Percentiles rank a stretch among this genome's conserved stretches.
Evolutionary conservation across 2,797 vertebrate species (phyloP).

Genomic region (Smutsia gigantea): DNA sequence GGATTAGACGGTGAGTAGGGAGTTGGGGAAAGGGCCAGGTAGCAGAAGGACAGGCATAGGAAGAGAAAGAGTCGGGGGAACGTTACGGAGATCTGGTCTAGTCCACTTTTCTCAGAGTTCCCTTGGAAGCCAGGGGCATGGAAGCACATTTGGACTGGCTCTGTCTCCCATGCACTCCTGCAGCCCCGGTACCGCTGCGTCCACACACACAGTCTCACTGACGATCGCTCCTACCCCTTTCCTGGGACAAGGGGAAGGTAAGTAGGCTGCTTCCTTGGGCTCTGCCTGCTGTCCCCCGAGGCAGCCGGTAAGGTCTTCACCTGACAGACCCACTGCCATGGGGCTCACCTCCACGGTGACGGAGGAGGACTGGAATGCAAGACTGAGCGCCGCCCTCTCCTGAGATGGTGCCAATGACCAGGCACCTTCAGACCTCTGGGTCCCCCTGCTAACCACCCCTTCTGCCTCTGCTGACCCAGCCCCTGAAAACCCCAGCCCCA

Average conservation of each 20-base stretch:
- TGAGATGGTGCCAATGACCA: background rate
- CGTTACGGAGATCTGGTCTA: background rate
- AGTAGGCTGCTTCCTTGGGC: background rate
- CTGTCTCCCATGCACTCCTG: rapidly evolving
- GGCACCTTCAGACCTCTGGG: background rate
- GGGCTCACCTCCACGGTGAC: background rate
- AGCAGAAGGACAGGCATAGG: background rate
- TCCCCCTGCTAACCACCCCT: background rate
- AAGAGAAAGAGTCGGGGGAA: background rate
- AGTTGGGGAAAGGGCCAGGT: background rate
- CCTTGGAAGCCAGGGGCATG: background rate
- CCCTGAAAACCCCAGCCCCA: background rate
- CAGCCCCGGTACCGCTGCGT: rapidly evolving
- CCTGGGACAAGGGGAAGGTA: background rate
- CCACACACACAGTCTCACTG: background rate
- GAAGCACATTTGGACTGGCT: rapidly evolving
- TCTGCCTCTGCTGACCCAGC: background rate
- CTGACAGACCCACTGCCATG: background rate
- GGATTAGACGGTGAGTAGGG: background rate
- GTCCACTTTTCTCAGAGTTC: background rate
- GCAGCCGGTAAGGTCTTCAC: background rate
- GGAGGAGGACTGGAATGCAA: background rate
- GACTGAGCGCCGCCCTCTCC: background rate
- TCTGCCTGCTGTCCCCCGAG: background rate
- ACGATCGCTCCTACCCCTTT: background rate